Conservation (phyloP, 1,140 invertebrate species). For the Cydia strobilella region DNA sequence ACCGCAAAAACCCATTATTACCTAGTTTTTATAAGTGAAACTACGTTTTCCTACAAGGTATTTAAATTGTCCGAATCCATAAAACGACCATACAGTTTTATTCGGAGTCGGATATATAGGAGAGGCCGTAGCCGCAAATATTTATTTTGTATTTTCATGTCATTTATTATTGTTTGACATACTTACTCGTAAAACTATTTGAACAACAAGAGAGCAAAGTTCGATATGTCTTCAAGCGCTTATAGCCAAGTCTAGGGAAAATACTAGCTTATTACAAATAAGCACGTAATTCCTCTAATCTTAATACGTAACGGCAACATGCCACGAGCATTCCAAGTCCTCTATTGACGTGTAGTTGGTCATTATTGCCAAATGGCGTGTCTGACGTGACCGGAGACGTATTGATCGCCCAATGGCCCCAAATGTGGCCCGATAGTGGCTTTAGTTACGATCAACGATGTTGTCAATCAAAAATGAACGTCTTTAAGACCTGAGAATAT, state of each 20-base stretch:
- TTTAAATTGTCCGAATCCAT: too few relatives aligned
- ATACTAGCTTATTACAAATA: neutral
- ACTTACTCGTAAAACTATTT: too few relatives aligned
- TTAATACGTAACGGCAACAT: neutral
- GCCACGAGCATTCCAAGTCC: neutral
- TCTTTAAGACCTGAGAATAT: neutral
- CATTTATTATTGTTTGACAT: too few relatives aligned
- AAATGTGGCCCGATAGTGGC: neutral
- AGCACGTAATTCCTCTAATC: conserved; percentile 4
- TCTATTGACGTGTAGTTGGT: neutral
- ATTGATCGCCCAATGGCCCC: neutral
- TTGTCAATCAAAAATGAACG: neutral
- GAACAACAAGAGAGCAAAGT: too few relatives aligned
- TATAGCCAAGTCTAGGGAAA: neutral
- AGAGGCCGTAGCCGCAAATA: too few relatives aligned
- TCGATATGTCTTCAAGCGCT: too few relatives aligned
- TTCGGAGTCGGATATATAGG: too few relatives aligned
- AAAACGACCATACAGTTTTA: too few relatives aligned
- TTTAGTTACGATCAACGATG: neutral
- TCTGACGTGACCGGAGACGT: neutral
- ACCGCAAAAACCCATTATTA: neutral
- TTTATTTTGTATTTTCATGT: too few relatives aligned
- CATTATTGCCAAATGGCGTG: conserved; percentile 6
- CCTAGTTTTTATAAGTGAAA: too few relatives aligned
- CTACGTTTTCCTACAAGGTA: too few relatives aligned